Conservation (phyloP, 2,888 invertebrate genomes). For the Drosophila kokeensis region DNA sequence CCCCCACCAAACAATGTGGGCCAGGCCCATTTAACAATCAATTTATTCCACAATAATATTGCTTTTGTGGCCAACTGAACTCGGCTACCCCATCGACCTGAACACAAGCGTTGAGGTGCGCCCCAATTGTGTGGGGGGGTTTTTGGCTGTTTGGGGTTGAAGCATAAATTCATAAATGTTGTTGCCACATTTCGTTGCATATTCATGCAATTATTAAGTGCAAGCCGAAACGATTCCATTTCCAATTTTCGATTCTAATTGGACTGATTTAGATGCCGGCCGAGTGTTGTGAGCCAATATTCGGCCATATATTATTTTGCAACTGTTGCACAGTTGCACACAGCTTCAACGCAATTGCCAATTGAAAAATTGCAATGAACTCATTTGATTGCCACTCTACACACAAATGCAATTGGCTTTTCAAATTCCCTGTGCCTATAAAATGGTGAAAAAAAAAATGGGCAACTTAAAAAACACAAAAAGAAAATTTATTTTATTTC, state of each 20-base stretch:
- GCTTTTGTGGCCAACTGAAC: slow-evolving; percentile 40
- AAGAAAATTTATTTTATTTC: neutral
- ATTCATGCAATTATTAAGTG: slow-evolving; percentile 67
- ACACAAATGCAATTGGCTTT: slow-evolving; percentile 1
- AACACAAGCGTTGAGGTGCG: slow-evolving; percentile 5
- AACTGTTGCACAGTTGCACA: slow-evolving; percentile 47
- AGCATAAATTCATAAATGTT: slow-evolving; percentile 48
- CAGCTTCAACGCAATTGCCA: slow-evolving; percentile 3
- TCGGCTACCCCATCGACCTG: slow-evolving; percentile 10
- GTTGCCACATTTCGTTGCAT: slow-evolving; percentile 62
- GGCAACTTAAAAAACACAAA: neutral
- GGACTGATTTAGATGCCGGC: slow-evolving; percentile 59
- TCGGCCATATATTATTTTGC: slow-evolving; percentile 15
- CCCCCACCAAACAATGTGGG: neutral
- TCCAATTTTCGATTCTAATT: slow-evolving; percentile 55
- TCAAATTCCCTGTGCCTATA: neutral
- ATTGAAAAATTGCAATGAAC: slow-evolving; percentile 19
- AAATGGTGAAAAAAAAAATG: neutral
- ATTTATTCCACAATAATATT: slow-evolving; percentile 77
- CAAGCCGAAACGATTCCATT: slow-evolving; percentile 28
- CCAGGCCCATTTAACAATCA: slow-evolving; percentile 76
- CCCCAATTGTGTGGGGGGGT: neutral
- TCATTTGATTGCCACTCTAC: slow-evolving; percentile 13
- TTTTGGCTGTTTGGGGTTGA: neutral
- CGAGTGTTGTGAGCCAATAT: slow-evolving; percentile 12